Conservation (phyloP, 2,888 invertebrate species). For the Lasioglossum zephyrum region DNA sequence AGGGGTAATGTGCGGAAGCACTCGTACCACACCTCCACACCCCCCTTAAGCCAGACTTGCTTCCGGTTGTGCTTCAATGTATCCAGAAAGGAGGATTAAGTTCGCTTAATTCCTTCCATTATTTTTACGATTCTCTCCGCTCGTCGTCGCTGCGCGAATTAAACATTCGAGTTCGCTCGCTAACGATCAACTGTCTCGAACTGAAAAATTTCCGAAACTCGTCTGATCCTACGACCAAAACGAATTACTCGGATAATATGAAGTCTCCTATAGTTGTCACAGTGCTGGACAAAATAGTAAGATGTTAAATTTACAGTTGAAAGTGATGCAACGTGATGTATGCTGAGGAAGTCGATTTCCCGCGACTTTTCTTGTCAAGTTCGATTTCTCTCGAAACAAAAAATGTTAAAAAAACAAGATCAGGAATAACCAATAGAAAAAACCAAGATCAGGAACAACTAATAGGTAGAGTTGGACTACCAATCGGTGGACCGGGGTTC, state of each 20-base stretch:
- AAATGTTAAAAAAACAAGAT: no score
- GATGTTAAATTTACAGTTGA: no score
- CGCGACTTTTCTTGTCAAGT: no score
- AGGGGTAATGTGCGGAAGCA: constrained; percentile 74
- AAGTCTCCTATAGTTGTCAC: background rate
- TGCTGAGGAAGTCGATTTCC: no score
- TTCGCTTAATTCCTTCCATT: constrained; percentile 15
- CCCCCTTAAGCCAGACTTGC: constrained; percentile 50
- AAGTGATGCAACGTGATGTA: no score
- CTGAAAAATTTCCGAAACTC: background rate
- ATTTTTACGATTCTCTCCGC: background rate
- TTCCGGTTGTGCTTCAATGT: constrained; percentile 46
- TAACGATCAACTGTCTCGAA: background rate
- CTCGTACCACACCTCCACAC: constrained; percentile 59
- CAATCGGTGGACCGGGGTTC: no score
- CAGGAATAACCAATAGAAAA: no score
- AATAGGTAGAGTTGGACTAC: no score
- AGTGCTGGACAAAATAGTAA: background rate
- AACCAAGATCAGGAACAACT: no score
- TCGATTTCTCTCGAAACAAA: no score
- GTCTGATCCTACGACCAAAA: background rate
- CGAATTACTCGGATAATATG: background rate
- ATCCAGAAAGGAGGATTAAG: constrained; percentile 28
- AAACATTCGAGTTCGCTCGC: background rate
- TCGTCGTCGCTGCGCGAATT: background rate